phyloP scores from a whole-genome alignment of 2,797 vertebrate species.

The Gambelia wislizenii region DNA sequence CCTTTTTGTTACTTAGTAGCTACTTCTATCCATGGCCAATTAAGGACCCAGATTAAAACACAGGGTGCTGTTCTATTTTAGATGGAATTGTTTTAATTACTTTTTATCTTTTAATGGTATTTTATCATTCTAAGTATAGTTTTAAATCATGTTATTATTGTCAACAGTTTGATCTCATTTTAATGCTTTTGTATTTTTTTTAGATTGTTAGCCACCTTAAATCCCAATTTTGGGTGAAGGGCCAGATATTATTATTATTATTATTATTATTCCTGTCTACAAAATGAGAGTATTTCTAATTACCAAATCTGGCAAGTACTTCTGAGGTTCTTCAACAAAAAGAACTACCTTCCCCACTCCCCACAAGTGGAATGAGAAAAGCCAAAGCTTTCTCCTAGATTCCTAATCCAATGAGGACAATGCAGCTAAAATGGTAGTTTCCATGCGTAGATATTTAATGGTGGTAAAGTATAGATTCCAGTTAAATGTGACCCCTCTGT shows the following conservation, averaged over 20 bases:
- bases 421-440: not conserved
- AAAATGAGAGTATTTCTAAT: not conserved
- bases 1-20: not conserved
- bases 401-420: not conserved
- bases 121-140: no score
- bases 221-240: no score
- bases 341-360: not conserved
- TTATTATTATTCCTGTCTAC: not conserved
- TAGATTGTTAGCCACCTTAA: no score
- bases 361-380: not conserved
- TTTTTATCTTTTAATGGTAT: no score
- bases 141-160: no score
- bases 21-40: not conserved
- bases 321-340: not conserved
- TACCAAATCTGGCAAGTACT: constrained; percentile 1
- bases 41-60: not conserved
- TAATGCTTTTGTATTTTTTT: no score
- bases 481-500: not conserved
- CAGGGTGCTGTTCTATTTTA: no score
- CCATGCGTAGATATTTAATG: not conserved
- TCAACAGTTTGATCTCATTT: no score
- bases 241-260: no score
- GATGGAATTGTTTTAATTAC: no score
- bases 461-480: no score
- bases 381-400: not conserved